A percentile compares a stretch with the other conserved stretches of the same genome.
These are phyloP conservation scores for Atractosteus spatula DNA, from an alignment of 2,113 vertebrate species.

Conservation along the genomic window DNA sequence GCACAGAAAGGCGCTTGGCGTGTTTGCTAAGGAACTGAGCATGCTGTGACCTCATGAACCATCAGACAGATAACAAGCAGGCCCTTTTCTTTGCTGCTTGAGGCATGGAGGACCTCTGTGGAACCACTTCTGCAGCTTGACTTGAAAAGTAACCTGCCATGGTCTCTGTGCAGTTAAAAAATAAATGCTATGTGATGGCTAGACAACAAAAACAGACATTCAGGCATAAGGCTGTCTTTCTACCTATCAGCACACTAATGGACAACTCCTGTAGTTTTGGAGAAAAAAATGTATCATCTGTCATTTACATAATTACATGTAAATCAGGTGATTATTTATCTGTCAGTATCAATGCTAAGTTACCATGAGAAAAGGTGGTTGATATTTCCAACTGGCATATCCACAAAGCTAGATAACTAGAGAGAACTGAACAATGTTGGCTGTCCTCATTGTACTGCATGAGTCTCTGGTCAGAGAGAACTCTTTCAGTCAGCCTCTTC, in stretches of 20 bases:
- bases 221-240: not conserved
- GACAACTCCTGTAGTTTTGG: not conserved
- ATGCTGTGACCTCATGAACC: not conserved
- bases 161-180: too few relatives aligned
- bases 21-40: not conserved
- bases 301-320: slow-evolving; percentile 11
- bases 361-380: slow-evolving; percentile 12
- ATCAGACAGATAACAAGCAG: not conserved
- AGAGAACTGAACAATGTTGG: not conserved
- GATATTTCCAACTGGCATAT: not conserved
- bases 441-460: too few relatives aligned
- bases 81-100: not conserved
- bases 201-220: not conserved
- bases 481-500: too few relatives aligned
- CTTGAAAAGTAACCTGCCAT: not conserved
- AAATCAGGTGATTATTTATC: not conserved
- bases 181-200: too few relatives aligned
- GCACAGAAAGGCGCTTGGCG: too few relatives aligned
- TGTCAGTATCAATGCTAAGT: not conserved
- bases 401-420: not conserved
- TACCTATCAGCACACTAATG: not conserved
- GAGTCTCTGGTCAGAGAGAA: too few relatives aligned
- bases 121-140: not conserved
- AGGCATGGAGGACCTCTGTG: not conserved
- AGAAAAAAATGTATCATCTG: slow-evolving; percentile 6